A percentile compares a stretch with the other conserved stretches of the same genome.
These are phyloP conservation scores for Cochlearius cochlearius DNA, from an alignment of 2,113 vertebrate genomes.

Conservation along the genomic window DNA sequence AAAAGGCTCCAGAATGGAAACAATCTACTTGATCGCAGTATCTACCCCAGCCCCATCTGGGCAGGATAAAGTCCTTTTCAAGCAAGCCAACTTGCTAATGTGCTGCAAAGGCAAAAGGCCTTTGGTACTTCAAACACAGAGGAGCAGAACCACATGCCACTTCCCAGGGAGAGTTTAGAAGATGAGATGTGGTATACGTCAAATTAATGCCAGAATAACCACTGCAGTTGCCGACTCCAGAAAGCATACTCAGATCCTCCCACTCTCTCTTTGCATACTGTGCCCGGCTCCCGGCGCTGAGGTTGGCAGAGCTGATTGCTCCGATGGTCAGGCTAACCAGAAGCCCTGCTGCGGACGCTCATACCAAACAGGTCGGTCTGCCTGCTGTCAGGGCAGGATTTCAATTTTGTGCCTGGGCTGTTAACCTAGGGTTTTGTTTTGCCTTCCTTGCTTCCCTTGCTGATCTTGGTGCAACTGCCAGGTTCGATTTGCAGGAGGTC, in stretches of 20 bases:
- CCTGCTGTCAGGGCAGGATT: neutral
- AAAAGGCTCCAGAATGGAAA: neutral
- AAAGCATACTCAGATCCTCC: slow-evolving; percentile 6
- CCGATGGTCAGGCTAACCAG: neutral
- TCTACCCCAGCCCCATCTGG: neutral
- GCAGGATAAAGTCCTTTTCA: neutral
- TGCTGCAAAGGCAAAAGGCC: neutral
- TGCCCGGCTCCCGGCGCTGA: neutral
- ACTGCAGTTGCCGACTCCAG: neutral
- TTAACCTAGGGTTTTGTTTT: neutral
- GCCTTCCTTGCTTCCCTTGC: neutral
- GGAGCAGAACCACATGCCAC: neutral
- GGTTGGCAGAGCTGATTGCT: neutral
- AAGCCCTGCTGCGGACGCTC: neutral
- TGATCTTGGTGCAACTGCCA: neutral
- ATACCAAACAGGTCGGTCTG: slow-evolving; percentile 6
- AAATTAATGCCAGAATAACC: slow-evolving; percentile 41
- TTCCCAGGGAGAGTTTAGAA: slow-evolving; percentile 34
- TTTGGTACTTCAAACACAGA: slow-evolving; percentile 9
- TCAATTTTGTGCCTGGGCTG: neutral
- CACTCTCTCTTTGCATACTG: neutral
- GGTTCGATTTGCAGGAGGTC: neutral
- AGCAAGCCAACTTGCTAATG: slow-evolving; percentile 9
- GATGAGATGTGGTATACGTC: neutral
- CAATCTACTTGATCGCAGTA: neutral